These are phyloP conservation scores for Dicranocentrus wangi DNA, from an alignment of 2,888 invertebrate species.

Conservation along the genomic window DNA sequence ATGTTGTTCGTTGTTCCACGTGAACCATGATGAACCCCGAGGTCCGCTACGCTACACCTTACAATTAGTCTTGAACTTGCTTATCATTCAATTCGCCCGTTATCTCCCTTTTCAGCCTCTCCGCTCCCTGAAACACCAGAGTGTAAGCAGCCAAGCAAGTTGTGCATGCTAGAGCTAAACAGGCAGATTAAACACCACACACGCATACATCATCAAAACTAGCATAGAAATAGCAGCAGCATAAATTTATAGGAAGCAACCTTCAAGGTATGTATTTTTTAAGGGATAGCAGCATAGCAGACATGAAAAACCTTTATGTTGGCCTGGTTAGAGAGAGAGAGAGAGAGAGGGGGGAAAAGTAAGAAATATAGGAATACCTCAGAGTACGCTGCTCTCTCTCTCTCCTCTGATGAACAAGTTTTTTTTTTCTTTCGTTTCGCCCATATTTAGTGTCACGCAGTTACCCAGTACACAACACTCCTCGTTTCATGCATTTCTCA, in stretches of 20 bases:
- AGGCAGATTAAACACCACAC: not conserved
- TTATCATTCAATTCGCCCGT: constrained; percentile 13
- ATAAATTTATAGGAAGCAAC: too few species aligned
- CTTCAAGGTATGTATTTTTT: too few species aligned
- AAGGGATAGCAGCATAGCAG: too few species aligned
- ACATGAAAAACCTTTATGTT: too few species aligned
- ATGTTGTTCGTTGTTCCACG: too few species aligned
- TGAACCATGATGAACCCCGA: not conserved
- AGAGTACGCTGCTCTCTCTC: constrained; percentile 8
- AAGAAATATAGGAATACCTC: constrained; percentile 11
- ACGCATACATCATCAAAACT: not conserved
- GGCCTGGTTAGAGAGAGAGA: not conserved
- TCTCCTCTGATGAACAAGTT: not conserved
- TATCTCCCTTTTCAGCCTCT: not conserved
- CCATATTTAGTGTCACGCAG: not conserved
- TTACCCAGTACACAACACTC: not conserved
- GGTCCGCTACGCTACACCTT: not conserved
- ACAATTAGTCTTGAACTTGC: constrained; percentile 19
- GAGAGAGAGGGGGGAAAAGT: not conserved
- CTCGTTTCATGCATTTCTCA: constrained; percentile 13
- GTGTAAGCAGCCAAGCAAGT: not conserved
- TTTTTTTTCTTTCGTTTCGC: too few species aligned
- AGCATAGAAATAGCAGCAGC: too few species aligned
- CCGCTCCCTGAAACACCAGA: not conserved
- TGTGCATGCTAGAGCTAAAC: constrained; percentile 8